These are phyloP conservation scores for Yponomeuta plumbellus DNA, from an alignment of 2,888 invertebrate genomes.

Conservation along the genomic window DNA sequence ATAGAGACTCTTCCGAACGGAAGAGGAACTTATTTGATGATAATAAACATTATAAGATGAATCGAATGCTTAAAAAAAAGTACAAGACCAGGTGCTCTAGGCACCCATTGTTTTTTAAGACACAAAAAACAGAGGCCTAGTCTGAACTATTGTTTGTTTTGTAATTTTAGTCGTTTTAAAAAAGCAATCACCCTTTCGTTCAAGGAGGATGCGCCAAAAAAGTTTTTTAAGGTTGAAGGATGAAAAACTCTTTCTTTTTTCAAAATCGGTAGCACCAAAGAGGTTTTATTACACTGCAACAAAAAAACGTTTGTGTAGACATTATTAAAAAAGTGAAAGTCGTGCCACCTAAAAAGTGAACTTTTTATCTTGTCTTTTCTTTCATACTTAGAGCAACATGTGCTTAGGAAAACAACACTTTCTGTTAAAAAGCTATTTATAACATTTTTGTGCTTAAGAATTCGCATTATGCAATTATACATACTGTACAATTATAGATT, in stretches of 20 bases:
- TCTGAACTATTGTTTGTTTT: slow-evolving; percentile 52
- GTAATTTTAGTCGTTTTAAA: slow-evolving; percentile 43
- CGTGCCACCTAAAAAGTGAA: not conserved
- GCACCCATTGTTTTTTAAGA: slow-evolving; percentile 50
- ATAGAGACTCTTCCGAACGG: slow-evolving; percentile 58
- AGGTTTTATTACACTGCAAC: slow-evolving; percentile 28
- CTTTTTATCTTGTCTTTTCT: not conserved
- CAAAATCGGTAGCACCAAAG: slow-evolving; percentile 41
- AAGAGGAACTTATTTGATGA: slow-evolving; percentile 74
- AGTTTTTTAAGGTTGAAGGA: slow-evolving; percentile 18
- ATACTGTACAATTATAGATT: too few species aligned
- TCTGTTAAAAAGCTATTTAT: too few species aligned
- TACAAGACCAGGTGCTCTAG: slow-evolving; percentile 61
- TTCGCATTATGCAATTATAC: too few species aligned
- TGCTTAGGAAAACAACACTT: too few species aligned
- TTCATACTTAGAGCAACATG: not conserved
- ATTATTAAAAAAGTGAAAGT: slow-evolving; percentile 55
- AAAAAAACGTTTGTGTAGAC: slow-evolving; percentile 31
- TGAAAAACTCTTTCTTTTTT: slow-evolving; percentile 41
- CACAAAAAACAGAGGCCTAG: slow-evolving; percentile 27
- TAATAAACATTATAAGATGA: slow-evolving; percentile 58
- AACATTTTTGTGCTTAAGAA: too few species aligned
- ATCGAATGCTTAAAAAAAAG: slow-evolving; percentile 44
- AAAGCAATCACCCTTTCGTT: slow-evolving; percentile 46
- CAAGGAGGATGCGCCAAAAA: slow-evolving; percentile 13